Evolutionary conservation across 2,888 invertebrate genomes (phyloP).

Genomic region (Cosmia pyralina): DNA sequence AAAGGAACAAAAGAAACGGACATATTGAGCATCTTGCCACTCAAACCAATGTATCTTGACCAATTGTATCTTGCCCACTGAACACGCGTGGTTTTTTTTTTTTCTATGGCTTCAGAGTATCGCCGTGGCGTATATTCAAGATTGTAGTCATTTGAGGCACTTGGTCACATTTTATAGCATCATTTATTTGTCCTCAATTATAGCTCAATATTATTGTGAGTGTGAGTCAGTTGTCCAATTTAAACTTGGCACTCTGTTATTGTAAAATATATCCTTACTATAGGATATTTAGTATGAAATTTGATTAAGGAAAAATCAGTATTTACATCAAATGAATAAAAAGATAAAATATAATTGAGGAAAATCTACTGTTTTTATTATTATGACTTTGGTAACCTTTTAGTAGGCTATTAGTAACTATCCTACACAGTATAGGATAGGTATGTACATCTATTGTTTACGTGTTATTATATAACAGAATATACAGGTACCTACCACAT

Average conservation of each 20-base stretch:
- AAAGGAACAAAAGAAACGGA: not conserved
- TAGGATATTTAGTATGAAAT: not conserved
- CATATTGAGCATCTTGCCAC: not conserved
- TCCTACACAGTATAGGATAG: not conserved
- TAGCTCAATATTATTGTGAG: not conserved
- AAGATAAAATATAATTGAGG: not conserved
- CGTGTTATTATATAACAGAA: not conserved
- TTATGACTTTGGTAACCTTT: not conserved
- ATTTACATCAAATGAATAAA: not conserved
- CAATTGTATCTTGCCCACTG: conserved; percentile 7
- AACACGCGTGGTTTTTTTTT: conserved; percentile 2
- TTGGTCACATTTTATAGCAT: not conserved
- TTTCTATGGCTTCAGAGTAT: not conserved
- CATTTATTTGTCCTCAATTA: not conserved
- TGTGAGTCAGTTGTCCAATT: not conserved
- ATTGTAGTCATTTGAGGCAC: not conserved
- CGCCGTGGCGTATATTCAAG: not conserved
- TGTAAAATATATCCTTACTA: not conserved
- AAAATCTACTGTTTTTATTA: not conserved
- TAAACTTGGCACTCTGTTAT: not conserved
- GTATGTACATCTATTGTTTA: not conserved
- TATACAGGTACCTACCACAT: too few relatives aligned
- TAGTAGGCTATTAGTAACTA: too few relatives aligned
- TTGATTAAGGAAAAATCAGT: not conserved
- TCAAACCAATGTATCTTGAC: conserved; percentile 11